phyloP scores from a whole-genome alignment of 2,797 vertebrate genomes.

The Pseudocheirus occidentalis region DNA sequence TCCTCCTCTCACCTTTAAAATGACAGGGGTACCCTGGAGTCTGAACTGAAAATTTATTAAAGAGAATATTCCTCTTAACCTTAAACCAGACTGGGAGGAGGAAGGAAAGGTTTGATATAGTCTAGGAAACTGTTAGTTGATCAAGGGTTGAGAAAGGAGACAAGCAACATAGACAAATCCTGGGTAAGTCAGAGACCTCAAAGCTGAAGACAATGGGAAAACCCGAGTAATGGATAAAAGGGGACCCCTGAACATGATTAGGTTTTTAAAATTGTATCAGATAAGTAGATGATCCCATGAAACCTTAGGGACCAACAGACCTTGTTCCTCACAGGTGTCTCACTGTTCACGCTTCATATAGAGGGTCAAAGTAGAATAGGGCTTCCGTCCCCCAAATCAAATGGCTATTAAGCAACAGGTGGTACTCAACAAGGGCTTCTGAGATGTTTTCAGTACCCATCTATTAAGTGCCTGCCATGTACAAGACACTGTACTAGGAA shows the following conservation, averaged over 20 bases:
- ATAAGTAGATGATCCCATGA: background rate
- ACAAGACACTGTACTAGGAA: background rate
- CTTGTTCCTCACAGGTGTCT: background rate
- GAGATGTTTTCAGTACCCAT: background rate
- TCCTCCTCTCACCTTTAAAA: background rate
- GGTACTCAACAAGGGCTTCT: background rate
- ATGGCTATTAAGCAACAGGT: background rate
- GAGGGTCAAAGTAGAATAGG: background rate
- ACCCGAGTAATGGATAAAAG: background rate
- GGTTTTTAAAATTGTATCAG: background rate
- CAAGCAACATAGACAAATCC: background rate
- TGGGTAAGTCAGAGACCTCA: background rate
- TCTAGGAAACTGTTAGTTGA: background rate
- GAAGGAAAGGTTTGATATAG: background rate
- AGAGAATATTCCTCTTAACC: background rate
- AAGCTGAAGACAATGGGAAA: background rate
- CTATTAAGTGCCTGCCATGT: background rate
- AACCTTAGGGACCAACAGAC: background rate
- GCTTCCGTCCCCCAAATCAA: background rate
- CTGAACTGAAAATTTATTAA: background rate
- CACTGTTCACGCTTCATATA: background rate
- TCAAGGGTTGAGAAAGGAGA: background rate
- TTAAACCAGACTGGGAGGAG: background rate
- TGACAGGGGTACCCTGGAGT: background rate
- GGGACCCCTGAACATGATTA: background rate